Evolutionary conservation across 2,113 vertebrate genomes (phyloP).

Genomic region (Megatriorchis doriae): DNA sequence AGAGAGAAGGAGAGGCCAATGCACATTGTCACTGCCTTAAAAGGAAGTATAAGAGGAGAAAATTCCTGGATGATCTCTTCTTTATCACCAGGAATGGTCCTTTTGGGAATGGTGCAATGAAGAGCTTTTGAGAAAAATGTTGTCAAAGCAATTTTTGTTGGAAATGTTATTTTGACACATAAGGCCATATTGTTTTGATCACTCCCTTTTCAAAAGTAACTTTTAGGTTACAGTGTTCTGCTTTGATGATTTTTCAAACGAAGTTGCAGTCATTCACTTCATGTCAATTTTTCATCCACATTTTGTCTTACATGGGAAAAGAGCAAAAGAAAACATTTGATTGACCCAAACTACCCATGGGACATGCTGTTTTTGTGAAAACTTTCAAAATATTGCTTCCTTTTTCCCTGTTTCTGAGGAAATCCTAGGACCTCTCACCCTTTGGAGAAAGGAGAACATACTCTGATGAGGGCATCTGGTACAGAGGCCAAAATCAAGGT

Average conservation of each 20-base stretch:
- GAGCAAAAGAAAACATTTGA: conserved; percentile 12
- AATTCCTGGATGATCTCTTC: neutral
- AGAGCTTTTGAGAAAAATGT: neutral
- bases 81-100: neutral
- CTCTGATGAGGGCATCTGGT: neutral
- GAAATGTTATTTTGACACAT: conserved; percentile 4
- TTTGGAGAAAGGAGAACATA: neutral
- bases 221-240: conserved; percentile 30
- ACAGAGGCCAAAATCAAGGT: neutral
- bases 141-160: conserved; percentile 24
- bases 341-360: neutral
- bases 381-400: neutral
- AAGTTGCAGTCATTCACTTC: neutral
- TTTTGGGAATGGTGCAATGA: conserved; percentile 1
- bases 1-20: neutral
- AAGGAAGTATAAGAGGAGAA: neutral
- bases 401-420: neutral
- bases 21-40: neutral
- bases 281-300: neutral
- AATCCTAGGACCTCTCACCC: neutral
- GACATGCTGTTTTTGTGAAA: neutral
- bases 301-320: conserved; percentile 5
- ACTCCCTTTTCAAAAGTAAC: conserved; percentile 17
- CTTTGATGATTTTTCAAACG: conserved; percentile 55
- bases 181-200: conserved; percentile 38